Percentiles rank a stretch among this genome's conserved stretches.
phyloP scores from a whole-genome alignment of 2,797 vertebrate species.

The Tapera naevia region DNA sequence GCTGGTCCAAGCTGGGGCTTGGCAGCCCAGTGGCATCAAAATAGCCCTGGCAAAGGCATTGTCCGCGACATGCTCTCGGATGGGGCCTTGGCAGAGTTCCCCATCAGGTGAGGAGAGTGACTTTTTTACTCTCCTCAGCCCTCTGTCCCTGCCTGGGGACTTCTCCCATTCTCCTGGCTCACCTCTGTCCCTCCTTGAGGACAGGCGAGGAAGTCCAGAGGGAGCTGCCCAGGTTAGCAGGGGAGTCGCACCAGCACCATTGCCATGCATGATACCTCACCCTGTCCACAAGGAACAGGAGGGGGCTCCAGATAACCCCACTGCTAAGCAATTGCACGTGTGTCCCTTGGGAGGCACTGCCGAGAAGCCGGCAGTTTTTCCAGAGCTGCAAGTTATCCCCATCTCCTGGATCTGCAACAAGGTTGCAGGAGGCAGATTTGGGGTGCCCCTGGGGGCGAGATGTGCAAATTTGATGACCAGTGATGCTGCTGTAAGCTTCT shows the following conservation, averaged over 20 bases:
- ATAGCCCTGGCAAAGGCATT: conserved; percentile 31
- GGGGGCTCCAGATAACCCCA: background rate
- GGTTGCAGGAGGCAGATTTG: background rate
- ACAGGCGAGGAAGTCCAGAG: background rate
- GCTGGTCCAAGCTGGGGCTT: background rate
- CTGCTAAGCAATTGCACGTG: background rate
- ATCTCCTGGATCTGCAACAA: background rate
- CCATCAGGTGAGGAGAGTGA: background rate
- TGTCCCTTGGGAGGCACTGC: background rate
- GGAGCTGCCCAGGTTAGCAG: background rate
- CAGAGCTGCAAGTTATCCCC: background rate
- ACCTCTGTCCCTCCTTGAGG: background rate
- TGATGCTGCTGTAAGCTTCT: background rate
- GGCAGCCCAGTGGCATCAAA: background rate
- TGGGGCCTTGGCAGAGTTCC: background rate
- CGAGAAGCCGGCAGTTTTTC: background rate
- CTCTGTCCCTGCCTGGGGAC: background rate
- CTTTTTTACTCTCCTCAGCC: background rate
- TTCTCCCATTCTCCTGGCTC: background rate
- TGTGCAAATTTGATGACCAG: background rate
- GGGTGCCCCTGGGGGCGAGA: background rate
- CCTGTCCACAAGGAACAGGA: background rate
- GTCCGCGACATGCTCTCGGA: background rate
- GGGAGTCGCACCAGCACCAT: background rate
- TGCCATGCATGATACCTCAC: background rate